These are phyloP conservation scores for Seriola dumerili DNA, from an alignment of 2,113 vertebrate species.

Conservation along the genomic window DNA sequence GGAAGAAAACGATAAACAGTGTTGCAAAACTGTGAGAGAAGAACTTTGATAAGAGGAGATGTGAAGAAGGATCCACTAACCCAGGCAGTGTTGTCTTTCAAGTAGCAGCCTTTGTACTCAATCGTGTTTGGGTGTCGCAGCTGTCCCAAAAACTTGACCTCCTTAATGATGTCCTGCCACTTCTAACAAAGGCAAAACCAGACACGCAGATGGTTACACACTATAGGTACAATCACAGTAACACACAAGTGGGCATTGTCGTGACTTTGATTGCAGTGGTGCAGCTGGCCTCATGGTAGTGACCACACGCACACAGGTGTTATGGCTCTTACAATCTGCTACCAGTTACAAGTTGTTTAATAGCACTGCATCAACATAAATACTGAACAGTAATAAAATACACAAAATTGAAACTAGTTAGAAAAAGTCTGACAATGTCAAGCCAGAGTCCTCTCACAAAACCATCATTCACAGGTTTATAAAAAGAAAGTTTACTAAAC, in stretches of 20 bases:
- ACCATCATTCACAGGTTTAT: constrained; percentile 27
- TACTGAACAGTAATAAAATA: not conserved
- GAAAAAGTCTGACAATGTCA: constrained; percentile 6
- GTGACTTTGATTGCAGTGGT: not conserved
- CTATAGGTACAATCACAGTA: constrained; percentile 15
- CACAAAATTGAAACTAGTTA: not conserved
- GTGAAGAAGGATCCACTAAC: constrained; percentile 83
- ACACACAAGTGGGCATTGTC: not conserved
- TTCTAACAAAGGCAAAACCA: constrained; percentile 85
- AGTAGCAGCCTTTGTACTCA: constrained; percentile 98
- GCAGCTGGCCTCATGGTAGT: not conserved
- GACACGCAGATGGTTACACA: constrained; percentile 36
- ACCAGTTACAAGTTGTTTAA: not conserved
- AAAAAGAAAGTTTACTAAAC: constrained; percentile 31
- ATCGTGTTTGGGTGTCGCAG: constrained; percentile 98
- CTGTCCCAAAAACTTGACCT: constrained; percentile 96
- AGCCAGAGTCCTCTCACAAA: constrained; percentile 6
- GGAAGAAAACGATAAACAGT: constrained; percentile 6
- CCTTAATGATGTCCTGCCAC: constrained; percentile 99
- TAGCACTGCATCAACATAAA: not conserved
- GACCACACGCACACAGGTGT: not conserved
- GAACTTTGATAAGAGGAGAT: constrained; percentile 15
- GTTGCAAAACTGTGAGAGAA: not conserved
- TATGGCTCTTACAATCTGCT: not conserved
- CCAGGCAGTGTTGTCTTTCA: constrained; percentile 99